Evolutionary conservation across 2,797 vertebrate genomes (phyloP).

Genomic region (Clarias laeviceps): DNA sequence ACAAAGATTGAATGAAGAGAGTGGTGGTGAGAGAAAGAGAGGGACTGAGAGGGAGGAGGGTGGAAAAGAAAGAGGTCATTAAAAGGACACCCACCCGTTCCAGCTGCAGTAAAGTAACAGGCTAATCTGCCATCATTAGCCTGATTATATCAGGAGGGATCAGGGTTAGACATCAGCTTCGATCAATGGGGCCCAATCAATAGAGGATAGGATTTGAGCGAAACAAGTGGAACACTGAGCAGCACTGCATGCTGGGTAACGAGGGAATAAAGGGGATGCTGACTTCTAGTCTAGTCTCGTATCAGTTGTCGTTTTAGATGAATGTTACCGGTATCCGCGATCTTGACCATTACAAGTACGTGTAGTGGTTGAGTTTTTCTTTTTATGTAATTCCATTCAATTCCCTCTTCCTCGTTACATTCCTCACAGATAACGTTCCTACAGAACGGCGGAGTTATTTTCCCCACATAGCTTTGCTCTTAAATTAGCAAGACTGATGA

Average conservation of each 20-base stretch:
- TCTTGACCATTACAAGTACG: no score
- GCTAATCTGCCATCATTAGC: conserved; percentile 79
- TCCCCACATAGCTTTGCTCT: not conserved
- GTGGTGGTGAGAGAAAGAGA: conserved; percentile 48
- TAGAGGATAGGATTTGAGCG: conserved; percentile 67
- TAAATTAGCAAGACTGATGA: not conserved
- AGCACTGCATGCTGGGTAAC: conserved; percentile 20
- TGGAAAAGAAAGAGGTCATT: conserved; percentile 69
- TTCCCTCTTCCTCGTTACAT: not conserved
- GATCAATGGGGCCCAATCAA: conserved; percentile 79
- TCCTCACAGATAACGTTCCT: not conserved
- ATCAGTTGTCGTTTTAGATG: not conserved
- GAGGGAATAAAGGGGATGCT: conserved; percentile 1
- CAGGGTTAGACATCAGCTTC: conserved; percentile 75
- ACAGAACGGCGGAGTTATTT: not conserved
- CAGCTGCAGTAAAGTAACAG: conserved; percentile 73
- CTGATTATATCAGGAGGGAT: conserved; percentile 82
- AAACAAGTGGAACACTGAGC: not conserved
- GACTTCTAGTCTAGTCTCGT: not conserved
- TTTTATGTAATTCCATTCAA: not conserved
- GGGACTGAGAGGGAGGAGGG: conserved; percentile 46
- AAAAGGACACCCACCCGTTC: conserved; percentile 77
- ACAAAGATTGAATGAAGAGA: conserved; percentile 51
- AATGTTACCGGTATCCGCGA: not conserved
- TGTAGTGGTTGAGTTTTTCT: not conserved